Evolutionary conservation across 1,140 invertebrate genomes (phyloP), one percentile per base, ranked within the genome.

Genomic region (Tetramorium alpestre): DNA sequence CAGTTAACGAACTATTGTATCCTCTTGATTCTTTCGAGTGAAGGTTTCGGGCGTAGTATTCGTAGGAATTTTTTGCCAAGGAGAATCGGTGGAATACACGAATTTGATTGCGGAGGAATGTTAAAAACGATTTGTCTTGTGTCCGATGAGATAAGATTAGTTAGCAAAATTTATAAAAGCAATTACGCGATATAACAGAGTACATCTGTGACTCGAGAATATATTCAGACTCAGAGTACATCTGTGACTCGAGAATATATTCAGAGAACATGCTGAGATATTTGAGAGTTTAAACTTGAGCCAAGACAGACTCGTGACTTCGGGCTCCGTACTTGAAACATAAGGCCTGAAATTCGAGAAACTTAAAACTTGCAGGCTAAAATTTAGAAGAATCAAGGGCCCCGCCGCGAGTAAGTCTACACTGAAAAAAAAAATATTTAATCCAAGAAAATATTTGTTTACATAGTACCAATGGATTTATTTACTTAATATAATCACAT

Each of bases 1-100:
- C 41, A 69, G n/a, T 81, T 81, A 81, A 81, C 38, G 22, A 70
- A 81, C 47, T 56, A 81, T 81, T 70, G 33, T 49, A 44, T 70
- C 22, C 16, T n/a, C 28, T 41, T 3, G 65, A 69, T 2, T 47
- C 44, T 54, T 65, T 10, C 33, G 64, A 44, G 11, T 13, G 22
- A 56, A 56, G 28, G 16, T 62, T 75, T 76, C 51, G n/a, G 28
- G 22, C 16, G 8, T 38, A 16, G 22, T 18, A 38, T 25, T 78
- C 13, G 60, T 44, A 8, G 22, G 13, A 47, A 33, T 44, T 28
- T 77, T 77, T 47, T 44, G 56, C 10, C 47, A 47, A n/a, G 6
- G 18, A 18, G 51, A n/a, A n/a, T 3, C 16, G 5, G 5, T 54
- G 4, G n/a, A 6, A 54, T 18, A 54, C 18, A 54, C 16, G 38